Base-by-base conservation (phyloP, 30 jellyfish, hydroid and myxozoan species). In the Pelagia noctiluca region DNA sequence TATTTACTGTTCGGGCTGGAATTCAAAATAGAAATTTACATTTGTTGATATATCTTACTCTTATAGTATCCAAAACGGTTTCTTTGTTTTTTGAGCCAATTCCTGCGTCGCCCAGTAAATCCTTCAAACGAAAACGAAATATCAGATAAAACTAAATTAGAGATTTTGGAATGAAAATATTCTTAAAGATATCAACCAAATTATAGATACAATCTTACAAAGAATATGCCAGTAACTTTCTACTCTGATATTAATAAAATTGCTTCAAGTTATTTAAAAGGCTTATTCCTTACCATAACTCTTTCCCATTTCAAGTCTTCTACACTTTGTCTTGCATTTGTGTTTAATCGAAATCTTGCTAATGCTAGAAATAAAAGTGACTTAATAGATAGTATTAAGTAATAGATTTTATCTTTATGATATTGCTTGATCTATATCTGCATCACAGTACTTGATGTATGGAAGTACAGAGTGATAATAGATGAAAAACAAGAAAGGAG, bases 281-380 rank as follows among this genome's bases (percentile, higher is more conserved):
- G n/a, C n/a, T n/a, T n/a, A n/a, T n/a, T n/a, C n/a, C 89, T 36
- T 30, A 80, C 90, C 73, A 19, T 26, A 16, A 80, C 34, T 67
- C 90, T 64, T n/a, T 65, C 67, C 90, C 90, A 80, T 65, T 80
- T 80, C 77, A 80, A 49, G 12, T 38, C 84, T 48, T 66, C 70
- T 0, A 1, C 54, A 0, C 30, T 32, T 25, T 11, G 70, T 0
- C 32, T 10, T n/a, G 60, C 1, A 0, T 48, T 52, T 42, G 28
- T 34, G 47, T 19, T 50, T 13, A 68, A 19, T 11, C 49, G 69
- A 22, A 62, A 33, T 53, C 72, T 61, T 19, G 89, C 24, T 3
- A 79, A n/a, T 62, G 57, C 89, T 79, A 42, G 22, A 35, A 79
- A 19, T 19, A 52, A 19, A 19, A 24, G 34, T 28, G 33, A 65